phyloP scores from a whole-genome alignment of 2,113 vertebrate genomes.

The Sterna hirundo region DNA sequence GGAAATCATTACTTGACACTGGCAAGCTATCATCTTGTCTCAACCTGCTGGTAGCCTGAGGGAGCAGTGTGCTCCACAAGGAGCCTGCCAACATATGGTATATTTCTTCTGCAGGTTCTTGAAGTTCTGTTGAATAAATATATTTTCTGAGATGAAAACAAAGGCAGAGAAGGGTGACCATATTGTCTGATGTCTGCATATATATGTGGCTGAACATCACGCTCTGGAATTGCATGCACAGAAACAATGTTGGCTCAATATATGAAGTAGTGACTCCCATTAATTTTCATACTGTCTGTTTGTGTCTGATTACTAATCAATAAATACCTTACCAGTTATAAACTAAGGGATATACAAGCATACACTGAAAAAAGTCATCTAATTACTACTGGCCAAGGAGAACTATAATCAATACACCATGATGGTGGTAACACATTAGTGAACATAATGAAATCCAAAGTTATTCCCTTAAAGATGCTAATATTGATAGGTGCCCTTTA shows the following conservation, averaged over 20 bases:
- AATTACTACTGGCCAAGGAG: not conserved
- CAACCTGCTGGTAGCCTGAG: not conserved
- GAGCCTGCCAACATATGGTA: not conserved
- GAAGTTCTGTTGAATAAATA: not conserved
- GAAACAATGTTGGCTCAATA: not conserved
- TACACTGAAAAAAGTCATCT: not conserved
- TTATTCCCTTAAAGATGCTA: not conserved
- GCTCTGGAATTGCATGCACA: not conserved
- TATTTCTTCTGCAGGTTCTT: not conserved
- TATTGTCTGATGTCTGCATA: not conserved
- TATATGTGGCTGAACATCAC: not conserved
- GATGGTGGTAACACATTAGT: not conserved
- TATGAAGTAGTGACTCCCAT: not conserved
- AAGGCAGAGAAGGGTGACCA: not conserved
- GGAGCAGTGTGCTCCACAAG: not conserved
- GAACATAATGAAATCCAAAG: not conserved
- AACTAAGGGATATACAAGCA: not conserved
- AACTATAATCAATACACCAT: not conserved
- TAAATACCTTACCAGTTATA: not conserved
- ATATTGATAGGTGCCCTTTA: not conserved
- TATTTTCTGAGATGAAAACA: not conserved
- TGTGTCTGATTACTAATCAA: not conserved
- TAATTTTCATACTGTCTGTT: not conserved
- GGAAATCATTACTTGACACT: not conserved
- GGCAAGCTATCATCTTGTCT: not conserved